Evolutionary conservation across 2,797 vertebrate genomes (phyloP).

Genomic region (Halcyon leucocephala): DNA sequence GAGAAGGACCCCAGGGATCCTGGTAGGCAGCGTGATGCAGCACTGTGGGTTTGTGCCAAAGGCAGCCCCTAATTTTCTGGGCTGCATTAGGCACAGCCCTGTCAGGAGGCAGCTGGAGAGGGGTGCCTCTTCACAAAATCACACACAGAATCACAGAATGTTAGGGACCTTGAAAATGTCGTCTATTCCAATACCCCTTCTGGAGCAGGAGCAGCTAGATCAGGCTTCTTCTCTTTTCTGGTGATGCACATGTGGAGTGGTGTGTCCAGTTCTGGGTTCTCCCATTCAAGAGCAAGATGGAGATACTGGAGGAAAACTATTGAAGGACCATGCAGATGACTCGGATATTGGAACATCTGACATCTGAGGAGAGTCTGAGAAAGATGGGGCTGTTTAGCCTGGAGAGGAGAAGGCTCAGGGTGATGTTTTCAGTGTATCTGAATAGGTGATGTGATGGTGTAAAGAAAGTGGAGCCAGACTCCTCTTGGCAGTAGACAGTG

Average conservation of each 20-base stretch:
- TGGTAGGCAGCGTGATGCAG: accelerated
- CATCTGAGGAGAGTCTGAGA: not conserved
- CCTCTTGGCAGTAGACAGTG: not conserved
- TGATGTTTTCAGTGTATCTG: not conserved
- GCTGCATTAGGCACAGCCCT: not conserved
- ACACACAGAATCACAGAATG: too few species aligned
- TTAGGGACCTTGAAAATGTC: too few species aligned
- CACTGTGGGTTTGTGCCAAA: not conserved
- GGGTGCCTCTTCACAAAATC: not conserved
- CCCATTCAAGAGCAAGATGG: accelerated
- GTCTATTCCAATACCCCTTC: too few species aligned
- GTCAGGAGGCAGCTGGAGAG: not conserved
- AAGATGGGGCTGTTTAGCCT: not conserved
- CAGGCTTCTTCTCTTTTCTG: not conserved
- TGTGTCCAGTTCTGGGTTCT: not conserved
- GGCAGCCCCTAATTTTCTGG: not conserved
- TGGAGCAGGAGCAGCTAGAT: too few species aligned
- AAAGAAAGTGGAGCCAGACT: not conserved
- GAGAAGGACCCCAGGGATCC: not conserved
- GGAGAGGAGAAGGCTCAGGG: not conserved
- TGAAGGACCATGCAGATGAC: accelerated
- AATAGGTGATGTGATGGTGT: not conserved
- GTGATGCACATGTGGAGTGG: not conserved
- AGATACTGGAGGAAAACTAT: not conserved
- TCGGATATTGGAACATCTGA: not conserved